Evolutionary conservation across 2,113 vertebrate genomes (phyloP), one percentile per base, ranked within the genome.

Genomic region (Corydoras maculifer): DNA sequence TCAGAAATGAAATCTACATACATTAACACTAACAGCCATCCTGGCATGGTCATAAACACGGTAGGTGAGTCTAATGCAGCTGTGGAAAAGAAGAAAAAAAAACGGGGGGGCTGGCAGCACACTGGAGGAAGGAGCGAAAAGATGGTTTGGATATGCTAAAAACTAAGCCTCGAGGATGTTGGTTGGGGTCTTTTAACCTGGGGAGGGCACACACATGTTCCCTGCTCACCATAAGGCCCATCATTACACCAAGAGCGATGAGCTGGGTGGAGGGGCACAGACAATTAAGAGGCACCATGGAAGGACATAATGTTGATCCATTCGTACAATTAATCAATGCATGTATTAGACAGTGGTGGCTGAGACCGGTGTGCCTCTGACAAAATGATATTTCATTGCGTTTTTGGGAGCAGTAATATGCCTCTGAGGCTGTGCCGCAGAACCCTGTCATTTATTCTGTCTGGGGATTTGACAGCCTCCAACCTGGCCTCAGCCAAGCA

Each of bases 1-100:
- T 98, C 94, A 96, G 91, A 97, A 98, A 95, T 96, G 94, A 97
- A 97, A 98, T 98, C 94, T 98, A 95, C 95, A 97, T 96, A 95
- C 92, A 96, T 95, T 98, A 97, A 93, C 91, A 90, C 92, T 87
- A 87, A 89, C 91, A 89, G 88, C 91, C 91, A 90, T 88, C 88
- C 91, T 90, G 91, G 89, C 83, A 58, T 86, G 79, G 89, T 89
- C 87, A 84, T 63, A 73, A 87, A 87, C 88, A 82, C 79, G 81
- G 83, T 84, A 51, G 69, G 63, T 57, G 71, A 85, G 83, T 80
- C 86, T 82, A 72, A 78, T 90, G 87, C 86, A 90, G 91, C 89
- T 85, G 58, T 69, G 68, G 59, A 29, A 30, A 29, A 30, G 58
- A 89, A 86, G 35, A 8, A 43, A 43, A 43, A 70, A 69, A 48